phyloP scores from a whole-genome alignment of 1,140 invertebrate species.

The Drosophila kikkawai region DNA sequence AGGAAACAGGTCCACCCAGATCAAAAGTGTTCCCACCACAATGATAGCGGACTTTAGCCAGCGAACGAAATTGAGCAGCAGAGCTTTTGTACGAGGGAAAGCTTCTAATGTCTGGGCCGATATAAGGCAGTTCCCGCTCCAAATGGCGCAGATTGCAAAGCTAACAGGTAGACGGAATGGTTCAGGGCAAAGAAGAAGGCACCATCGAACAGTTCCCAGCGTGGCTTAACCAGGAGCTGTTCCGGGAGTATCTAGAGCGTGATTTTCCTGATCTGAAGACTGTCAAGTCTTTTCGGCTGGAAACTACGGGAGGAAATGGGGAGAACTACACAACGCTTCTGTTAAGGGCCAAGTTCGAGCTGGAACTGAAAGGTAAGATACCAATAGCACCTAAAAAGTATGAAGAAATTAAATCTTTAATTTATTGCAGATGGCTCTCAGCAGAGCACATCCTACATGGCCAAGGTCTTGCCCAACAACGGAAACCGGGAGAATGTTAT shows the following conservation, averaged over 20 bases:
- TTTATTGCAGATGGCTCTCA: constrained; percentile 45
- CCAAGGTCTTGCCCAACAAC: constrained; percentile 58
- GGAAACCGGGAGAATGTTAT: constrained; percentile 45
- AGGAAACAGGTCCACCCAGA: constrained; percentile 23
- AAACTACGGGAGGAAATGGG: constrained; percentile 48
- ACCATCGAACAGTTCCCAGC: constrained; percentile 23
- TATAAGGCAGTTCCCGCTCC: constrained; percentile 14
- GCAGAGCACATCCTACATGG: constrained; percentile 51
- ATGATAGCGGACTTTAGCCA: constrained; percentile 3
- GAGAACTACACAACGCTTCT: constrained; percentile 73
- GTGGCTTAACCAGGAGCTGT: constrained; percentile 46
- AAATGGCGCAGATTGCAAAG: background rate
- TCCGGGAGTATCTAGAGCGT: constrained; percentile 39
- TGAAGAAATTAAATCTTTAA: background rate
- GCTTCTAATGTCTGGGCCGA: constrained; percentile 1
- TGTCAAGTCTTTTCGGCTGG: constrained; percentile 45
- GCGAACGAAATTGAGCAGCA: constrained; percentile 21
- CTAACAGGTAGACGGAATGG: constrained; percentile 27
- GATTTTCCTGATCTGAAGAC: constrained; percentile 53
- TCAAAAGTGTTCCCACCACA: background rate
- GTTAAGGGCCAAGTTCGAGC: constrained; percentile 41
- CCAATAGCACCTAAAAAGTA: no score
- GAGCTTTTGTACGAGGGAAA: constrained; percentile 23
- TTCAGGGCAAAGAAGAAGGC: constrained; percentile 6
- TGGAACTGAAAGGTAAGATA: constrained; percentile 53